Percentiles rank a stretch among this genome's conserved stretches.
Evolutionary conservation across 2,113 vertebrate species (phyloP).

Genomic region (Ia io): DNA sequence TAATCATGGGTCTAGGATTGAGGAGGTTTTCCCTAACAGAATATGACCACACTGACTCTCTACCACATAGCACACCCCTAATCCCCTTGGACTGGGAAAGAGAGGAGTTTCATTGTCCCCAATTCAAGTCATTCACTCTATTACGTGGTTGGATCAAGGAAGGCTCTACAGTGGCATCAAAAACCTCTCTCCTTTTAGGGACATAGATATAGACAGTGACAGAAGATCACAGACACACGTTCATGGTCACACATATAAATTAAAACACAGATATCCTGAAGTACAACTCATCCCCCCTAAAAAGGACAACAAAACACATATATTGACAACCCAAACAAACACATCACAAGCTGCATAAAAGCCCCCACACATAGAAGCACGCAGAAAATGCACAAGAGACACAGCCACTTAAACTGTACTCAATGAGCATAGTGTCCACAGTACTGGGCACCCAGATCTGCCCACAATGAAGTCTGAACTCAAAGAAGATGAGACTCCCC

Average conservation of each 20-base stretch:
- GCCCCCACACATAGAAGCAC: background rate
- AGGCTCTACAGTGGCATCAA: background rate
- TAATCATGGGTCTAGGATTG: background rate
- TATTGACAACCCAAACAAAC: background rate
- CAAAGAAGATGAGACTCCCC: background rate
- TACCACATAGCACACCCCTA: background rate
- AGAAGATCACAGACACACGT: background rate
- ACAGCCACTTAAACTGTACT: background rate
- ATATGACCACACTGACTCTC: background rate
- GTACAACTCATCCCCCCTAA: background rate
- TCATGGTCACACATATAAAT: background rate
- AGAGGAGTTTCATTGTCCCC: background rate
- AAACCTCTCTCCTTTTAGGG: background rate
- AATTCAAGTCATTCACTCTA: background rate
- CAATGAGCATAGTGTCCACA: background rate
- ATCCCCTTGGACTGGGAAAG: background rate
- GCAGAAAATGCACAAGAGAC: background rate
- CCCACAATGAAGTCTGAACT: background rate
- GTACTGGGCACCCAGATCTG: background rate
- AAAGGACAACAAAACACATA: background rate
- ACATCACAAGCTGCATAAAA: background rate
- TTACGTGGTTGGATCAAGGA: background rate
- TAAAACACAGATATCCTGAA: constrained; percentile 34
- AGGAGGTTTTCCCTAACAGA: background rate
- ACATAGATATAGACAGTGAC: constrained; percentile 5